Evolutionary conservation across 1,140 invertebrate genomes (phyloP).

Genomic region (Metopolophium dirhodum): DNA sequence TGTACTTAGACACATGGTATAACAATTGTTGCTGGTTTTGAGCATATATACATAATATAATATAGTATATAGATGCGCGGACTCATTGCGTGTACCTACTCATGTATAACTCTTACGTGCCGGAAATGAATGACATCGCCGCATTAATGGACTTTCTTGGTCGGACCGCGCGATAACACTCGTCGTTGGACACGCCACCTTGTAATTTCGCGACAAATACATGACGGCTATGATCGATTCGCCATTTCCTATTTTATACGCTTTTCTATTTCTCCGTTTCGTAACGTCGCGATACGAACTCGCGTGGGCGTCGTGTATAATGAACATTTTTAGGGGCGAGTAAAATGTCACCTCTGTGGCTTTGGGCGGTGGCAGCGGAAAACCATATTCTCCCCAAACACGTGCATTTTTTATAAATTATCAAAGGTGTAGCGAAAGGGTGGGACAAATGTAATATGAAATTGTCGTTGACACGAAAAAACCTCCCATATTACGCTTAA

Average conservation of each 20-base stretch:
- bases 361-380: neutral
- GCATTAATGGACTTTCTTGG: constrained; percentile 42
- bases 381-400: neutral
- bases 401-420: neutral
- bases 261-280: neutral
- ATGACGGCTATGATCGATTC: constrained; percentile 7
- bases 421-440: too few relatives aligned
- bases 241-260: neutral
- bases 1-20: neutral
- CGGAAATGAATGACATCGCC: constrained; percentile 5
- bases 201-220: neutral
- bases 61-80: neutral
- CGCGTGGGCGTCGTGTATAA: neutral
- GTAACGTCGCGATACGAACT: neutral
- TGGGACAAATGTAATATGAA: too few relatives aligned
- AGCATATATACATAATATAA: neutral
- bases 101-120: neutral
- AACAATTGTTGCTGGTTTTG: neutral
- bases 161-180: neutral
- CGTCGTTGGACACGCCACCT: constrained; percentile 8
- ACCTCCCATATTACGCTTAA: too few relatives aligned
- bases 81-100: neutral
- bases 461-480: too few relatives aligned
- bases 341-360: neutral
- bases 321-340: neutral